Evolutionary conservation across 2,888 invertebrate genomes (phyloP).

Genomic region (Drosophila imparisetae): DNA sequence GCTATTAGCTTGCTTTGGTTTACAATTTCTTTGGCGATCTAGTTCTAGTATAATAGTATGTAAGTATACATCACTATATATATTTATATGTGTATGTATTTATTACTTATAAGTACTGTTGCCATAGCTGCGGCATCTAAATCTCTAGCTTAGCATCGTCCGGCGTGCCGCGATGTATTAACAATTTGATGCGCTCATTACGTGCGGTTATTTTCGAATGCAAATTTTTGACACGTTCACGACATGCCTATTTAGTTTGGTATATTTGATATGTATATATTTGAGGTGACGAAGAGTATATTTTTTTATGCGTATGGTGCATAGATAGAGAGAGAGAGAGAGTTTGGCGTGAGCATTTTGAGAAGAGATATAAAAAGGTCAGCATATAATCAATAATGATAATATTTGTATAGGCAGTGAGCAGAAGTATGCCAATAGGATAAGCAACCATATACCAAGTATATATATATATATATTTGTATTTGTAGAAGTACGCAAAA

Average conservation of each 20-base stretch:
- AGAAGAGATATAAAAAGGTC: constrained; percentile 61
- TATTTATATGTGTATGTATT: constrained; percentile 13
- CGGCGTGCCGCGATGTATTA: constrained; percentile 94
- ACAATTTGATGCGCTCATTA: constrained; percentile 94
- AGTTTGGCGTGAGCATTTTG: constrained; percentile 64
- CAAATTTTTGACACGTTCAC: constrained; percentile 93
- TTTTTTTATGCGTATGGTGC: constrained; percentile 48
- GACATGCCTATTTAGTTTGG: constrained; percentile 88
- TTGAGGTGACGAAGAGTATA: constrained; percentile 28
- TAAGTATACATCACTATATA: constrained; percentile 22
- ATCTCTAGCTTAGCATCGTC: constrained; percentile 90
- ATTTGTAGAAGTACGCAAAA: constrained; percentile 70
- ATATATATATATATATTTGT: constrained; percentile 28
- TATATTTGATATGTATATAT: constrained; percentile 36
- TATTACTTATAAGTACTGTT: constrained; percentile 44
- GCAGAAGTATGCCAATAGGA: constrained; percentile 62
- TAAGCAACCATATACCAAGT: constrained; percentile 72
- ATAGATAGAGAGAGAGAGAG: constrained; percentile 34
- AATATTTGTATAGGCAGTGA: constrained; percentile 57
- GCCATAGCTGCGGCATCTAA: constrained; percentile 64
- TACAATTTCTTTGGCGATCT: constrained; percentile 48
- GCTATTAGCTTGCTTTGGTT: constrained; percentile 60
- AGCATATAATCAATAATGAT: constrained; percentile 57
- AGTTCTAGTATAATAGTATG: constrained; percentile 59
- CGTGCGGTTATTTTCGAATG: constrained; percentile 95